Evolutionary conservation across 2,888 invertebrate species (phyloP), one percentile per base, ranked within the genome.

Genomic region (Trissolcus brochymenae): DNA sequence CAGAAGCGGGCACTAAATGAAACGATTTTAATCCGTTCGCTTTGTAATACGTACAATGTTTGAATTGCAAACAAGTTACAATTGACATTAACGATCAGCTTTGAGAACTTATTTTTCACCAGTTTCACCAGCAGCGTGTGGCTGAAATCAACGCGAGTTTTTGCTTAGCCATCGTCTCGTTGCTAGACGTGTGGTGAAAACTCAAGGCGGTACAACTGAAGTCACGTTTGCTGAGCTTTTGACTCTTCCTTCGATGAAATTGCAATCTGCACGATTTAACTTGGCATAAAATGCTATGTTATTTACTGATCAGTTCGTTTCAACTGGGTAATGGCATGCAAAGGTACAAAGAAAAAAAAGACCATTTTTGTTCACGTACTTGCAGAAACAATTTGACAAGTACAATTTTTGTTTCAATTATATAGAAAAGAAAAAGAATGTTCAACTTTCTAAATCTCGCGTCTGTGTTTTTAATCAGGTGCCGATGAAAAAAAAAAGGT

Each of bases 41-140:
- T 70, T 76, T 61, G 70, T 60, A 64, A 57, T 61, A 21, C 55
- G 61, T 35, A 43, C 54, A 50, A 57, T 65, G 66, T 76, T 76
- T 71, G 66, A 71, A 76, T 76, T 70, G 66, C 66, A 54, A 71
- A 67, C 62, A 62, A 72, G 60, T 61, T 71, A 66, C 70, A 65
- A 59, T 76, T 70, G 62, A 64, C 65, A 53, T 71, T 57, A 51
- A 16, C 29, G 76, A 71, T 62, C 65, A 76, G 71, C 56, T 61
- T 65, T 57, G 53, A 53, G 62, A 76, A 66, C 56, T 66, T 41
- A 41, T 66, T 66, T 67, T 76, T 66, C 64, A 64, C 21, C 49
- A 62, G 46, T 64, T 61, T 67, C 67, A 25, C 62, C 40, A 55
- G 57, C 60, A 60, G 21, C 46, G 57, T 49, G 35, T 29, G n/a